Base-by-base conservation (phyloP, 2,888 invertebrate species). In the Nymphalis polychloros region DNA sequence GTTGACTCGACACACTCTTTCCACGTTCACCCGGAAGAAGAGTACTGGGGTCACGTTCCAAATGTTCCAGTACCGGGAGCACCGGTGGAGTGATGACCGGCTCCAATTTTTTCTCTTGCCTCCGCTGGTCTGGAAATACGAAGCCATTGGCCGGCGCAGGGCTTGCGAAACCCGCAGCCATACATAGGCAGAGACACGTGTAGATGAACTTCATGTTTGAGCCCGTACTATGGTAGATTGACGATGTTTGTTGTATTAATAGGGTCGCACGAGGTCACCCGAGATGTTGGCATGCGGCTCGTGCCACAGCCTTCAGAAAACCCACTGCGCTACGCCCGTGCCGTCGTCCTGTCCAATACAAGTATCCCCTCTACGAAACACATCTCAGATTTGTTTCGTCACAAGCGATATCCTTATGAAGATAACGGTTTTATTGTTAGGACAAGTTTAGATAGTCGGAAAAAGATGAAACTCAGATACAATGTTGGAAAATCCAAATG, bases 291-390 rank as follows among this genome's bases (percentile, higher is more conserved):
- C 92, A 92, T 92, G 92, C 92, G 92, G 87, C 92, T 82, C 92
- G 90, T 87, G 88, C 84, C 89, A 82, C 90, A 92, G 92, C 92
- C 92, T 92, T 92, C 92, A 90, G 91, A 91, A 92, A 90, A 90
- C 87, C 92, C 92, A 92, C 92, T 92, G 92, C 86, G 86, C 78
- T 76, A 77, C 77, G 86, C 80, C 81, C 71, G 87, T 81, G 84
- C 81, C 86, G 80, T 82, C 82, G 85, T 90, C 92, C 91, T 89
- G 89, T 80, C 81, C 79, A 77, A 77, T 79, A 80, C 79, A 72
- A 81, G 83, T 84, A 85, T 86, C 88, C 90, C 83, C 89, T 84
- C 84, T 79, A 77, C 76, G 67, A 70, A 70, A 73, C 71, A 73
- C 75, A 69, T 79, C n/a, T 41, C 35, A 57, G 41, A 41, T 57